A percentile compares a stretch with the other conserved stretches of the same genome.
phyloP scores from a whole-genome alignment of 92 coral and sea anemone species.

The Palythoa grandis region DNA sequence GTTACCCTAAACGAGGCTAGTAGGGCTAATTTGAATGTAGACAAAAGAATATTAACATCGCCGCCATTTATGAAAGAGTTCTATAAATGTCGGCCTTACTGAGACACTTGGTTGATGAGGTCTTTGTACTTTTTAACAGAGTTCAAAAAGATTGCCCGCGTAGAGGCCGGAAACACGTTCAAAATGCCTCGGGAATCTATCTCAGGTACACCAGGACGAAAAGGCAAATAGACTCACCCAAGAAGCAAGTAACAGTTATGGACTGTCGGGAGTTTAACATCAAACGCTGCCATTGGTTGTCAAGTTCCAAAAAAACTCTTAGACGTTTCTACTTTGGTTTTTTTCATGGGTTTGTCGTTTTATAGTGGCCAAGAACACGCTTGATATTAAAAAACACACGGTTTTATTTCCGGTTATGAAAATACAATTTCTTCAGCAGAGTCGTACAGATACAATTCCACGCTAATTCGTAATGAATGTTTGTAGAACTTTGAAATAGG shows the following conservation, averaged over 20 bases:
- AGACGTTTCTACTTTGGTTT: background rate
- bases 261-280: background rate
- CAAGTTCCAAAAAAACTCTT: background rate
- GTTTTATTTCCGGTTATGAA: too few relatives aligned
- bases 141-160: slow-evolving; percentile 59
- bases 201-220: slow-evolving; percentile 17
- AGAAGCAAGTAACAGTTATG: background rate
- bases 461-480: too few relatives aligned
- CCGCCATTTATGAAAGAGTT: too few relatives aligned
- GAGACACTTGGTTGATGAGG: background rate
- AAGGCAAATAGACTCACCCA: background rate
- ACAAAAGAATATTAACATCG: too few relatives aligned
- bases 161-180: slow-evolving; percentile 27
- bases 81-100: background rate
- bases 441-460: too few relatives aligned
- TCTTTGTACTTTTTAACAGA: slow-evolving; percentile 24
- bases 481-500: too few relatives aligned
- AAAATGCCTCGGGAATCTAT: slow-evolving; percentile 39
- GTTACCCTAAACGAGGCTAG: too few relatives aligned
- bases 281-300: background rate
- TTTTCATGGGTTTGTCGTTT: background rate
- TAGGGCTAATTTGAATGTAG: too few relatives aligned
- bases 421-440: too few relatives aligned
- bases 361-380: too few relatives aligned
- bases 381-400: too few relatives aligned